Evolutionary conservation across 2,888 invertebrate genomes (phyloP), one percentile per base, ranked within the genome.

Genomic region (Synergus umbraculus): DNA sequence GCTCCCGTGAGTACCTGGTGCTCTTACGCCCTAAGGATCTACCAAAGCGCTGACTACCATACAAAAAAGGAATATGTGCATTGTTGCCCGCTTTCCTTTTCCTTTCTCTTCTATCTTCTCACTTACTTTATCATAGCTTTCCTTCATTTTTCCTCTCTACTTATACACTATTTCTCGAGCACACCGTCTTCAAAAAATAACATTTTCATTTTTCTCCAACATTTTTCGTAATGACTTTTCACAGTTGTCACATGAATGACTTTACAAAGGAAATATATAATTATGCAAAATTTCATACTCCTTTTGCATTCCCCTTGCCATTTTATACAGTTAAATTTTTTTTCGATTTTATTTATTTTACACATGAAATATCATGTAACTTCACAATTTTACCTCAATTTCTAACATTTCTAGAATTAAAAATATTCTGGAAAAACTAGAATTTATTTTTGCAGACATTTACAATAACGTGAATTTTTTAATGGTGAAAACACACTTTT

Each of bases 1-100:
- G 88, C 90, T 90, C 88, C 86, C 88, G 85, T 85, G 86, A 88
- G 88, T 85, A 85, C 83, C 82, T 78, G 78, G 77, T 79, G 77
- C 81, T 78, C 80, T 78, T 81, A 67, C 76, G 64, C 46, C 63
- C 78, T 13, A 64, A 63, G 78, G 44, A 54, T 18, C 18, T 43
- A 67, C 78, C 65, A 65, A 65, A 65, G 65, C 65, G 65, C 41
- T 65, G 65, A 65, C 65, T 41, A 65, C 41, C n/a, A 41, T 41
- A 65, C 37, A 69, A 29, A 69, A 69, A 69, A 46, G 12, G 69
- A 49, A 69, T 69, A 37, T 65, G 41, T 65, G 41, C 65, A 65
- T 65, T 65, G 37, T 69, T 29, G 49, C 22, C 12, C 8, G 60
- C 22, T 60, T 60, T 60, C 18, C 60, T 76, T 22, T 7, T 7